Evolutionary conservation across 2,113 vertebrate genomes (phyloP).

Genomic region (Sakesphorus luctuosus): DNA sequence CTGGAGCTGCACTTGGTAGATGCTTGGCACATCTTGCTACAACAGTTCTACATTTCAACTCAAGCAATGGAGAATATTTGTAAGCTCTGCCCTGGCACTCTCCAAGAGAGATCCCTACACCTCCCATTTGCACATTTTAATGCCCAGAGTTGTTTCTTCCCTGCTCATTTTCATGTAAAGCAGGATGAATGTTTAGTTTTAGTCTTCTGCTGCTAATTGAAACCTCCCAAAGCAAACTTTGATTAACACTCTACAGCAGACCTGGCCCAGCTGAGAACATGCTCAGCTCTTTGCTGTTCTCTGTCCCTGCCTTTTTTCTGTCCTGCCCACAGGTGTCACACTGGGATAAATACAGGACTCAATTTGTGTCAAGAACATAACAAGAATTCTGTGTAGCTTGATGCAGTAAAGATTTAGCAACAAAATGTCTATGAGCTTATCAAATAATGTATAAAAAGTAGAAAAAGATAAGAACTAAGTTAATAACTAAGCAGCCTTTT

Average conservation of each 20-base stretch:
- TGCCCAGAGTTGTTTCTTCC: neutral
- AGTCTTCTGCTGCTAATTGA: slow-evolving; percentile 53
- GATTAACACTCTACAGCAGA: slow-evolving; percentile 31
- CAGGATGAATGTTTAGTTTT: slow-evolving; percentile 42
- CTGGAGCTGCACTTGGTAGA: neutral
- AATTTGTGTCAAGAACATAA: no score
- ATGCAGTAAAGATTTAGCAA: no score
- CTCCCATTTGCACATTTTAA: slow-evolving; percentile 39
- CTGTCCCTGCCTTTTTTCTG: neutral
- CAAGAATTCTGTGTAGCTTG: no score
- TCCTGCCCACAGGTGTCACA: neutral
- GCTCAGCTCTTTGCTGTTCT: neutral
- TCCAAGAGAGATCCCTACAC: slow-evolving; percentile 28
- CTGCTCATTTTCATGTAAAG: slow-evolving; percentile 66
- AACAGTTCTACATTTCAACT: slow-evolving; percentile 47
- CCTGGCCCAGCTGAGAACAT: neutral
- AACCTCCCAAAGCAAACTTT: slow-evolving; percentile 58
- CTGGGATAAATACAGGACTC: no score
- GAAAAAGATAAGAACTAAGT: no score
- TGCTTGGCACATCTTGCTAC: slow-evolving; percentile 34
- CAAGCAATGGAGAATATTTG: slow-evolving; percentile 27
- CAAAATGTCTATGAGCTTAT: no score
- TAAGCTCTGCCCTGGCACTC: neutral
- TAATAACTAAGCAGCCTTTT: no score
- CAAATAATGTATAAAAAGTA: no score